Base-by-base conservation (phyloP, 2,797 vertebrate genomes). In the Apodemus agrarius region DNA sequence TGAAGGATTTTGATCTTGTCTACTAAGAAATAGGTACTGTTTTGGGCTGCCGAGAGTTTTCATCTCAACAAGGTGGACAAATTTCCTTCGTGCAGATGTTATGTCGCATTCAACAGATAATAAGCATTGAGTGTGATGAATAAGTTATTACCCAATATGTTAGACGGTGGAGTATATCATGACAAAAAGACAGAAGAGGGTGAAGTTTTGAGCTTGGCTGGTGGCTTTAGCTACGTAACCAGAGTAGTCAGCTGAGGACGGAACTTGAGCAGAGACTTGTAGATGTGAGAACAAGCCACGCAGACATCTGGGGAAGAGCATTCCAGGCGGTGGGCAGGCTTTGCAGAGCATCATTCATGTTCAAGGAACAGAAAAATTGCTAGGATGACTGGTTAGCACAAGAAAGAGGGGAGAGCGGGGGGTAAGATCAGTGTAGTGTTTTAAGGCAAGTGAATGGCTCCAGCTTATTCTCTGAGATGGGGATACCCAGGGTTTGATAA, bases 1-100 rank as follows among this genome's bases (percentile, higher is more conserved):
- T 6, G 79, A 90, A 84, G 43, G 72, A 76, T 75, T 63, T 89
- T 93, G 74, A 22, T 85, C 16, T 80, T 88, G 19, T 93, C n/a
- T 91, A 10, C 54, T 86, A 1, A 46, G 13, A 22, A 29, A n/a
- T 63, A 75, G 78, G 37, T 16, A 34, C 37, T 84, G 19, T 87
- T 90, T 54, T 84, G 75, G 29, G 43, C n/a, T 76, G 22, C n/a
- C 75, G 52, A 65, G 46, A 61, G 59, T 40, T 57, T 84, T 78
- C 29, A 79, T 89, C 76, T 83, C 54, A 91, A 57, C 4, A 40
- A 79, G 31, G 24, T 26, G 83, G 61, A 83, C 37, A 79, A 37
- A 83, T 83, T 69, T 76, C n/a, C 19, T 78, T 91, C 19, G 94
- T 82, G 22, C 6, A 93, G 49, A 83, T 24, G 19, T 67, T 88